A percentile compares a stretch with the other conserved stretches of the same genome.
Evolutionary conservation across 2,797 vertebrate genomes (phyloP).

Genomic region (Melanotaenia maccullochi): DNA sequence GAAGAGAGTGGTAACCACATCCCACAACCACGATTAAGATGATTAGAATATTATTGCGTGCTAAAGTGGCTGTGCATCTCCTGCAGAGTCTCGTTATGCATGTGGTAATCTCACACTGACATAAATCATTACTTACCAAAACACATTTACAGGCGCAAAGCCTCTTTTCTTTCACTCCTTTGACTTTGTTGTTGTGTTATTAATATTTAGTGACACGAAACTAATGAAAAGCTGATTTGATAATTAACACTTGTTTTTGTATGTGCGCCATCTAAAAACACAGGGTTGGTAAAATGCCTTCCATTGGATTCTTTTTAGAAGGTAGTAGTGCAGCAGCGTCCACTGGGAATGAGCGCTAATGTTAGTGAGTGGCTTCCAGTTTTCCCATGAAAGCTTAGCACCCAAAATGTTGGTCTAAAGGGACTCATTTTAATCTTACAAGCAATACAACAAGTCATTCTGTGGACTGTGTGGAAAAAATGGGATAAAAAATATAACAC

Average conservation of each 20-base stretch:
- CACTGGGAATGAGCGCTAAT: neutral
- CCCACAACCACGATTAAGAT: slow-evolving; percentile 43
- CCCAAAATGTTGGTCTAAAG: neutral
- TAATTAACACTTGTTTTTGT: slow-evolving; percentile 1
- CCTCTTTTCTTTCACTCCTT: neutral
- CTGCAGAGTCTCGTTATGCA: neutral
- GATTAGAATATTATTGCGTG: slow-evolving; percentile 26
- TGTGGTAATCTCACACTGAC: slow-evolving; percentile 27
- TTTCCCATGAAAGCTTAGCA: neutral
- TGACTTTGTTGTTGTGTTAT: neutral
- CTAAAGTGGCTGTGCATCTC: slow-evolving; percentile 19
- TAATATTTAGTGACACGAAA: neutral
- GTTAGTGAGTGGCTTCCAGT: neutral
- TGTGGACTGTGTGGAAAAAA: neutral
- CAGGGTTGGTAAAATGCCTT: too few relatives aligned
- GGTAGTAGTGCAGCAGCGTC: neutral
- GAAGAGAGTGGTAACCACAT: slow-evolving; percentile 34
- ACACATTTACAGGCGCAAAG: slow-evolving; percentile 3
- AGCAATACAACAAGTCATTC: neutral
- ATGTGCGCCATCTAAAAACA: neutral
- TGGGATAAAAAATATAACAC: too few relatives aligned
- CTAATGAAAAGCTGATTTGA: slow-evolving; percentile 2
- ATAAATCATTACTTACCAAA: slow-evolving; percentile 18
- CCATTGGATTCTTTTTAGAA: neutral
- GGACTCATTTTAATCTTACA: neutral